Evolutionary conservation across 2,113 vertebrate species (phyloP).

Genomic region (Spilogale gracilis): DNA sequence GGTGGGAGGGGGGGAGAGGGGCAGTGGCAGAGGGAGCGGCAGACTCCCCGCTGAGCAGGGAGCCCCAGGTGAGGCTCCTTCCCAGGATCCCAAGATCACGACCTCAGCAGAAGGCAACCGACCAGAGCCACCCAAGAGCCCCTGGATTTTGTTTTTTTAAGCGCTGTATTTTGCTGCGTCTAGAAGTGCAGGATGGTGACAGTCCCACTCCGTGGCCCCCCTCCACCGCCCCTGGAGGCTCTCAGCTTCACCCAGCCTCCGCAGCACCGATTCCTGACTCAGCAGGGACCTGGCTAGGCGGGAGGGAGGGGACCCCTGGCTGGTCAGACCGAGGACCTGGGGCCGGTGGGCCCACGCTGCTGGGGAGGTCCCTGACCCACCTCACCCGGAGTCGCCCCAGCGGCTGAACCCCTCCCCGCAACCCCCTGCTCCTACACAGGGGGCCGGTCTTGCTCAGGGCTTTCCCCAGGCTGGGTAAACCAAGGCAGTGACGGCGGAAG

Average conservation of each 20-base stretch:
- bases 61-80: accelerated
- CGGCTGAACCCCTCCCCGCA: neutral
- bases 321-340: slow-evolving; percentile 86
- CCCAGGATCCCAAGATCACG: neutral
- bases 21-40: neutral
- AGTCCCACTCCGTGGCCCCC: accelerated
- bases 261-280: slow-evolving; percentile 87
- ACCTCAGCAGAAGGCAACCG: neutral
- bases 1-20: neutral
- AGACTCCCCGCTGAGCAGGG: no score
- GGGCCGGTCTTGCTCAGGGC: neutral
- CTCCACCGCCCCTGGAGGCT: slow-evolving; percentile 80
- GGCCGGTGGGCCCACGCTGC: slow-evolving; percentile 47
- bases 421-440: neutral
- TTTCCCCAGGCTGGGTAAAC: neutral
- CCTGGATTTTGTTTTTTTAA: neutral
- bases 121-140: neutral
- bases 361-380: neutral
- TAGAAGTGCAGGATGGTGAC: neutral
- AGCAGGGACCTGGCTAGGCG: slow-evolving; percentile 86
- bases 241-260: slow-evolving; percentile 86
- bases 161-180: neutral
- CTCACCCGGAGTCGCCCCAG: neutral
- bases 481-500: no score
- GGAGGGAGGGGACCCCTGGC: slow-evolving; percentile 67